Conservation (phyloP, 2,888 invertebrate genomes). For the Spisula solida region DNA sequence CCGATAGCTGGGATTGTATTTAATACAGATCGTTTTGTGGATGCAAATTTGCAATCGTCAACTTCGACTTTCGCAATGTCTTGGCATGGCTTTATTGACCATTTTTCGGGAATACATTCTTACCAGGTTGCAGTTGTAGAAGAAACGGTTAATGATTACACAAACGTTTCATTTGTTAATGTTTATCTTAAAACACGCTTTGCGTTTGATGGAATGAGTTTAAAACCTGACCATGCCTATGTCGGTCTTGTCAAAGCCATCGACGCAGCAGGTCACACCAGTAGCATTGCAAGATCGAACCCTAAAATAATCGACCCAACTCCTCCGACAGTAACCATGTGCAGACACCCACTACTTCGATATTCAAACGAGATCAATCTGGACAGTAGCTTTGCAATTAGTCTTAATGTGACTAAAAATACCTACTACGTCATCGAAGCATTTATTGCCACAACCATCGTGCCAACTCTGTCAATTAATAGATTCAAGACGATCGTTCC, state of each 20-base stretch:
- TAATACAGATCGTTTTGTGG: slow-evolving; percentile 54
- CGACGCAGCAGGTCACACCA: slow-evolving; percentile 72
- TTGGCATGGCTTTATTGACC: slow-evolving; percentile 69
- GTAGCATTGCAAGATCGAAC: slow-evolving; percentile 49
- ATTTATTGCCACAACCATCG: neutral
- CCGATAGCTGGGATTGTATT: slow-evolving; percentile 66
- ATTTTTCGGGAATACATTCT: slow-evolving; percentile 58
- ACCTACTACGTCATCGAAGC: slow-evolving; percentile 37
- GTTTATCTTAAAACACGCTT: slow-evolving; percentile 51
- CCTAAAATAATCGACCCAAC: slow-evolving; percentile 64
- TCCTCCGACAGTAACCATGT: slow-evolving; percentile 43
- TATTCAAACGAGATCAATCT: neutral
- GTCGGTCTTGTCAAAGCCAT: slow-evolving; percentile 64
- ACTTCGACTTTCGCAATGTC: slow-evolving; percentile 46
- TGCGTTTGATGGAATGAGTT: slow-evolving; percentile 25
- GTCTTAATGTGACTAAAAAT: slow-evolving; percentile 25
- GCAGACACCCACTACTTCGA: neutral
- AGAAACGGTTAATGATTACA: neutral
- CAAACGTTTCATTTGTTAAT: slow-evolving; percentile 42
- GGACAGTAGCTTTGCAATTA: neutral
- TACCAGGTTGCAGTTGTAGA: slow-evolving; percentile 59
- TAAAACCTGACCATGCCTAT: slow-evolving; percentile 55
- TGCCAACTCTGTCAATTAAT: neutral
- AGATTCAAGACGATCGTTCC: slow-evolving; percentile 12
- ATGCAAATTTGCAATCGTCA: slow-evolving; percentile 39